Evolutionary conservation across 2,888 invertebrate species (phyloP).

Genomic region (Hirtodrosophila histrioides): DNA sequence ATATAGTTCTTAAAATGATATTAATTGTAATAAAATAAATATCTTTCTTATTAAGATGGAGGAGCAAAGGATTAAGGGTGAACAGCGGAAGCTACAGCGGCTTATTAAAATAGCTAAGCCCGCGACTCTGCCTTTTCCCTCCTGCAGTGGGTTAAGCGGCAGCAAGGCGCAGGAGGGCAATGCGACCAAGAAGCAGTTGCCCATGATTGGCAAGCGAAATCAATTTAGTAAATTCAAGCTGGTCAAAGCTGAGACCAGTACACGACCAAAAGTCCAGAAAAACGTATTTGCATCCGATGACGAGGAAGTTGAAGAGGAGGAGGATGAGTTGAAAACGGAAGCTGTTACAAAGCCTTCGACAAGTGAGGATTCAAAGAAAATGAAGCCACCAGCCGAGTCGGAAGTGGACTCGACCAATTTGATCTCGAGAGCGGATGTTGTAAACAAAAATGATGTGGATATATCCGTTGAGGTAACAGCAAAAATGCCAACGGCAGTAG

Average conservation of each 20-base stretch:
- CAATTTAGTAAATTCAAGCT: conserved; percentile 82
- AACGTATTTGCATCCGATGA: conserved; percentile 73
- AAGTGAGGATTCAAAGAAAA: conserved; percentile 18
- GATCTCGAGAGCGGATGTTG: conserved; percentile 26
- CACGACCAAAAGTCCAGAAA: conserved; percentile 33
- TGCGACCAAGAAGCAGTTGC: conserved; percentile 73
- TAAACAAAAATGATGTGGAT: conserved; percentile 19
- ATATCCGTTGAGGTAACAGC: conserved; percentile 22
- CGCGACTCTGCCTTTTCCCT: conserved; percentile 86
- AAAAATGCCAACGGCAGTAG: conserved; percentile 16
- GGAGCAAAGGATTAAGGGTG: conserved; percentile 88
- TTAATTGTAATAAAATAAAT: too few species aligned
- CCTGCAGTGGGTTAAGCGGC: conserved; percentile 51
- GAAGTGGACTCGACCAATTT: conserved; percentile 25
- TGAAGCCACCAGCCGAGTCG: conserved; percentile 12
- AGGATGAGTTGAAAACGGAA: conserved; percentile 35
- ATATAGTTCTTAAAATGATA: too few species aligned
- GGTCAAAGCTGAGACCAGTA: conserved; percentile 52
- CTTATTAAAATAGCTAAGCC: conserved; percentile 91
- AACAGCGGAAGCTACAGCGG: conserved; percentile 88
- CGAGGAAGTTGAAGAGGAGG: conserved; percentile 67
- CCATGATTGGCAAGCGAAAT: conserved; percentile 85
- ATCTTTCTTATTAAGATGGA: conserved; percentile 85
- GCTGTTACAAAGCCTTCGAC: conserved; percentile 18
- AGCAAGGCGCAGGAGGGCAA: conserved; percentile 11